These are phyloP conservation scores for Hypsibius dujardini DNA, from an alignment of 1,140 invertebrate genomes.

Conservation along the genomic window DNA sequence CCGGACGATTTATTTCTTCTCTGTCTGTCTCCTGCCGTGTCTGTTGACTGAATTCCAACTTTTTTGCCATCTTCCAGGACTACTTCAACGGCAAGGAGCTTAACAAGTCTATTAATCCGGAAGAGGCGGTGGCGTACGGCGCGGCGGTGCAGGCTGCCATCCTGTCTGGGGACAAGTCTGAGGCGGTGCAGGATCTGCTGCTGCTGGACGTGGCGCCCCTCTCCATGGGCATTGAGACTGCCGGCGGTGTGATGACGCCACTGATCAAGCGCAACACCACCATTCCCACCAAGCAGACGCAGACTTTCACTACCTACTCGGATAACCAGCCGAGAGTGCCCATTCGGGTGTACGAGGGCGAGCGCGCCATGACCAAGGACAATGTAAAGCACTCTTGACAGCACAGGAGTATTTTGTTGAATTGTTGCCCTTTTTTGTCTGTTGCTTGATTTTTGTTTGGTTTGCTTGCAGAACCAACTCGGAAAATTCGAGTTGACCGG, in stretches of 20 bases:
- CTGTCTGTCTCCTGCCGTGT: too few species aligned
- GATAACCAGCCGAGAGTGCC: slow-evolving; percentile 87
- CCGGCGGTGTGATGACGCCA: slow-evolving; percentile 86
- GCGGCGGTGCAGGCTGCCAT: slow-evolving; percentile 60
- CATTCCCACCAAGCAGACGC: slow-evolving; percentile 84
- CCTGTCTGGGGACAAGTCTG: slow-evolving; percentile 77
- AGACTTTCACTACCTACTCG: slow-evolving; percentile 87
- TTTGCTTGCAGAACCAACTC: slow-evolving; percentile 32
- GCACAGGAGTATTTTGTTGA: too few species aligned
- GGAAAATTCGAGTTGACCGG: slow-evolving; percentile 44
- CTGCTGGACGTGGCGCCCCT: slow-evolving; percentile 81
- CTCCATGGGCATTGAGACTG: slow-evolving; percentile 89
- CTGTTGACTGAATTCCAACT: too few species aligned
- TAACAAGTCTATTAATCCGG: slow-evolving; percentile 81
- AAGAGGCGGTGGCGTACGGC: slow-evolving; percentile 71
- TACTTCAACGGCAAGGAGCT: slow-evolving; percentile 80
- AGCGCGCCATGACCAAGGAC: slow-evolving; percentile 44
- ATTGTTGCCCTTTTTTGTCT: too few species aligned
- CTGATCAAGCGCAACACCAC: slow-evolving; percentile 88
- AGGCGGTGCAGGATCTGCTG: slow-evolving; percentile 71
- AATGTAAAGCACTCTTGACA: slow-evolving; percentile 37
- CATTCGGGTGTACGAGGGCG: slow-evolving; percentile 51
- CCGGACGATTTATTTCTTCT: too few species aligned
- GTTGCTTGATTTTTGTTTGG: background rate
- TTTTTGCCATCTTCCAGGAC: too few species aligned